Base-by-base conservation (phyloP, 2,888 invertebrate genomes). In the Crossocerus cetratus region DNA sequence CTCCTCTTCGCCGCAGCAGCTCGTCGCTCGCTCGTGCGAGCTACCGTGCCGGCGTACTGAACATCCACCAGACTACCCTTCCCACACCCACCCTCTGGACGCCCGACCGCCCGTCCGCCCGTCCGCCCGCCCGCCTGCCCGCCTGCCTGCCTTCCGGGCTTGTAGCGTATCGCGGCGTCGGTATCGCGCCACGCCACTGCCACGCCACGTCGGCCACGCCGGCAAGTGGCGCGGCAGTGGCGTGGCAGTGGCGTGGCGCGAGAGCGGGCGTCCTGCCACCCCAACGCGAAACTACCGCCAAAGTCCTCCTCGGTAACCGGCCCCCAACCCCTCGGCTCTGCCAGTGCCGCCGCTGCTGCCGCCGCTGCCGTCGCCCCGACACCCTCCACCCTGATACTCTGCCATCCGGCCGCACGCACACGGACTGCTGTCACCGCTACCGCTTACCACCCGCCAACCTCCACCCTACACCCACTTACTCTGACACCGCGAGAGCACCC, bases 81-180 rank as follows among this genome's bases (percentile, higher is more conserved):
- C 16, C n/a, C 49, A 16, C 16, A 49, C 49, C n/a, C 4, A 49
- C 49, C n/a, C 16, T n/a, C 49, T 16, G 4, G 14, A 0, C 14
- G 8, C 16, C 16, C 8, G 14, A 14, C 16, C 49, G 14, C 16
- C 49, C 49, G 14, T 16, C 49, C 49, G 3, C 49, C 49, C 16
- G n/a, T n/a, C 14, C 45, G 8, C 49, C 13, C 49, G 49, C 14
- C 49, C 16, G n/a, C 45, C 16, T 49, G 14, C 16, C 32, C 11
- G 23, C 23, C 23, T 32, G 32, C 49, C 16, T 49, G n/a, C 49
- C 84, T 84, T 81, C 80, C 78, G 82, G 80, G 81, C 77, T 81
- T 84, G 85, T 32, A 84, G 85, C 84, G 77, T 78, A 86, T 83
- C 84, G 85, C 84, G 32, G 32, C 82, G 82, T 79, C 77, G 74